Evolutionary conservation across 2,888 invertebrate species (phyloP), one percentile per base, ranked within the genome.

Genomic region (Drepanosiphum platanoidis): DNA sequence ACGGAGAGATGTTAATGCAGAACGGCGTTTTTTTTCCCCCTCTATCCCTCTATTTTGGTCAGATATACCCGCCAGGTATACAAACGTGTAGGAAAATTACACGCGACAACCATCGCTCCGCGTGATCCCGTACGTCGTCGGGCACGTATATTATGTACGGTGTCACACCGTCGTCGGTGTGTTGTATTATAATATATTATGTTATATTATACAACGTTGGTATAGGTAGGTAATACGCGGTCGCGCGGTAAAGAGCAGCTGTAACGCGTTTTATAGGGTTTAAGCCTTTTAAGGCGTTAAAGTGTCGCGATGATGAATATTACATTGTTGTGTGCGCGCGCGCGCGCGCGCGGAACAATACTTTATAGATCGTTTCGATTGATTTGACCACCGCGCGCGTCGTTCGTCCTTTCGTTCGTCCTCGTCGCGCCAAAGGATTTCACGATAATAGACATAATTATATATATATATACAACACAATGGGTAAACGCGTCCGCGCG

Each of bases 281-380:
- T 71, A 81, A 71, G 71, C 46, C 22, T 80, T 68, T 52, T 71
- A 81, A 71, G 71, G 32, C 22, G 68, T 68, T 36, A 22, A 22
- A 81, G 46, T 80, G 68, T 68, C 46, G 71, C 58, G 58, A 36
- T 71, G n/a, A n/a, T n/a, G n/a, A n/a, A n/a, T 71, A 81, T 78
- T 22, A 30, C 64, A 64, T n/a, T n/a, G n/a, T n/a, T n/a, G n/a
- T n/a, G n/a, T n/a, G n/a, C n/a, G n/a, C 61, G 0, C 58, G 46
- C 18, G 18, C 18, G 3, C 15, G 9, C 22, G 22, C 80, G 39
- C 58, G 70, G 81, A 71, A 81, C 70, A 81, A 81, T 81, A 71
- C 36, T 58, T 39, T 72, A 39, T 32, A 80, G 68, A 78, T 78
- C 64, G 42, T 80, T 34, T 34, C 34, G 34, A 22, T 68, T 36